Evolutionary conservation across 2,113 vertebrate genomes (phyloP).

Genomic region (Heterocephalus glaber): DNA sequence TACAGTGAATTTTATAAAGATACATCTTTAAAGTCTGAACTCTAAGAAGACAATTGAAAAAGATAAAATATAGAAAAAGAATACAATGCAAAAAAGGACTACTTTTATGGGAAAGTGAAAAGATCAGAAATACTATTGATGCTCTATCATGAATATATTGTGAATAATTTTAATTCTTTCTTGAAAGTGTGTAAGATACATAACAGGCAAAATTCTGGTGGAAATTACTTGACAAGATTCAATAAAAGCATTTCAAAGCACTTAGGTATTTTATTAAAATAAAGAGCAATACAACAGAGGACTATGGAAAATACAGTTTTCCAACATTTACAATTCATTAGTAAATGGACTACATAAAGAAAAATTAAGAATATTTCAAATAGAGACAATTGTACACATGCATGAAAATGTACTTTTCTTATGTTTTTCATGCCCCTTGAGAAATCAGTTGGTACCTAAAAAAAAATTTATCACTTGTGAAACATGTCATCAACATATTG

Average conservation of each 20-base stretch:
- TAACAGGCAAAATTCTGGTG: background rate
- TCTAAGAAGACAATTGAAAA: background rate
- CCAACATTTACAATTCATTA: background rate
- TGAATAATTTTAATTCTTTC: background rate
- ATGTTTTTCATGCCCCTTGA: background rate
- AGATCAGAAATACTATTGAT: background rate
- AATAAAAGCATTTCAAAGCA: background rate
- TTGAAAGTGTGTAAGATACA: background rate
- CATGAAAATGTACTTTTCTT: background rate
- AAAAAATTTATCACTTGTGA: background rate
- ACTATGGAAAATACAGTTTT: background rate
- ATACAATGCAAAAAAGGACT: background rate
- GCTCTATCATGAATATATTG: background rate
- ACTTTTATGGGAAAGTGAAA: background rate
- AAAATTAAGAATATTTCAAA: background rate
- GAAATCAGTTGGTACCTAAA: background rate
- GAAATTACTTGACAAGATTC: background rate
- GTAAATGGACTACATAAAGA: background rate
- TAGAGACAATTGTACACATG: background rate
- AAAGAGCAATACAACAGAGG: background rate
- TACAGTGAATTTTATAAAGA: background rate
- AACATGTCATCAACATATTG: background rate
- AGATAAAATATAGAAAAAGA: background rate
- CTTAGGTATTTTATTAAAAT: background rate
- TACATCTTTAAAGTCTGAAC: conserved; percentile 45